Evolutionary conservation across 2,113 vertebrate genomes (phyloP).

Genomic region (Alligator sinensis): DNA sequence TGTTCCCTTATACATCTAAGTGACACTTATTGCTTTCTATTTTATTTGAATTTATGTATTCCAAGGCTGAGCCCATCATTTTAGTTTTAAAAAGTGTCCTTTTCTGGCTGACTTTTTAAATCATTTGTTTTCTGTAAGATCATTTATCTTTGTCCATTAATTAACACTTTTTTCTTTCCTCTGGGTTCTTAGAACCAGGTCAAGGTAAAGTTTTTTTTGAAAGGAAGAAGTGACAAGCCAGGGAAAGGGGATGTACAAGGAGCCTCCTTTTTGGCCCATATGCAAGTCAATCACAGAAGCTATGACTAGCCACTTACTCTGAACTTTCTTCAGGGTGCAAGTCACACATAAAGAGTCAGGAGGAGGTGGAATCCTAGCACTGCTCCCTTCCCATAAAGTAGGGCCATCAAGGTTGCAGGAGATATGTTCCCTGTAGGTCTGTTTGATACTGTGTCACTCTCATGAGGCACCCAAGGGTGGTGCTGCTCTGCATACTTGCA

Average conservation of each 20-base stretch:
- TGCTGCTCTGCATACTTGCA: neutral
- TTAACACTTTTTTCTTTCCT: neutral
- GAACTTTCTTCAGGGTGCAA: neutral
- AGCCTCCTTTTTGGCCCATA: neutral
- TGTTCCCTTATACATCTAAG: neutral
- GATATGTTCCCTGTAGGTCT: neutral
- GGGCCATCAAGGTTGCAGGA: neutral
- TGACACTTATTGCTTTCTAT: neutral
- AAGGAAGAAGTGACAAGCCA: neutral
- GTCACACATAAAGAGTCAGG: neutral
- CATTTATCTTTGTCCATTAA: neutral
- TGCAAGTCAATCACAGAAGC: neutral
- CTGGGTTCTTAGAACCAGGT: neutral
- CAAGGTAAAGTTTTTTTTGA: neutral
- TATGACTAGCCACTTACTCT: neutral
- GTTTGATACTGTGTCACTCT: neutral
- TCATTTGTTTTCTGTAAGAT: neutral
- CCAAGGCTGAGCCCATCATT: neutral
- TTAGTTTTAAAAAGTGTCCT: neutral
- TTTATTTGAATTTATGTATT: neutral
- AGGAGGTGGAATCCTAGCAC: neutral
- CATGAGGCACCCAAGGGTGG: neutral
- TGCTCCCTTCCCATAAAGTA: neutral
- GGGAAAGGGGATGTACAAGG: neutral
- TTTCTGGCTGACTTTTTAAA: neutral